phyloP scores from a whole-genome alignment of 2,797 vertebrate genomes.

The Forpus xanthops region DNA sequence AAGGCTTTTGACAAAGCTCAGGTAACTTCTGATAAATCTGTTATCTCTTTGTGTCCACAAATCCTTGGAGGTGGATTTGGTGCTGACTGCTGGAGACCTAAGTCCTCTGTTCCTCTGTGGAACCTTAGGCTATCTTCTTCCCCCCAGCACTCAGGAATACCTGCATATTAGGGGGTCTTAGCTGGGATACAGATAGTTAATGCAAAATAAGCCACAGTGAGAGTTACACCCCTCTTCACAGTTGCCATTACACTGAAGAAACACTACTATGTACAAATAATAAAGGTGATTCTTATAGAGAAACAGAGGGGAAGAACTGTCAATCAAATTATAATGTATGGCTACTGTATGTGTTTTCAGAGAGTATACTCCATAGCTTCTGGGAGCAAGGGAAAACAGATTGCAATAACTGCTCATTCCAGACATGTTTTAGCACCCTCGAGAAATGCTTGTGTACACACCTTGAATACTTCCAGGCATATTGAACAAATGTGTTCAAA shows the following conservation, averaged over 20 bases:
- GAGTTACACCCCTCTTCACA: neutral
- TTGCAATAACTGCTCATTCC: neutral
- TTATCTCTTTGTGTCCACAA: neutral
- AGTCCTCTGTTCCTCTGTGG: neutral
- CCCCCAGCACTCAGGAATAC: neutral
- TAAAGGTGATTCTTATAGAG: neutral
- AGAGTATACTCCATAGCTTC: neutral
- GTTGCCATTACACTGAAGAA: neutral
- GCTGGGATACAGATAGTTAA: neutral
- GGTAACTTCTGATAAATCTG: neutral
- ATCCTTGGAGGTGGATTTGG: too few relatives aligned
- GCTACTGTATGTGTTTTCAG: neutral
- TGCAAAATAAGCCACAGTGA: neutral
- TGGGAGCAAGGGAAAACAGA: neutral
- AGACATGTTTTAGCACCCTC: neutral
- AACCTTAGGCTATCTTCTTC: neutral
- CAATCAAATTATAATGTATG: neutral
- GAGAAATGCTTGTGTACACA: constrained; percentile 5
- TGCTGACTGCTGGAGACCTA: neutral
- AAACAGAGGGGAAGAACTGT: neutral
- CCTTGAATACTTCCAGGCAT: neutral
- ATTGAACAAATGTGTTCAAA: neutral
- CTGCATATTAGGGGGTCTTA: accelerated
- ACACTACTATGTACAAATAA: neutral
- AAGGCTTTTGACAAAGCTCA: neutral